Evolutionary conservation across 1,140 invertebrate species (phyloP).

Genomic region (Drosophila suzukii): DNA sequence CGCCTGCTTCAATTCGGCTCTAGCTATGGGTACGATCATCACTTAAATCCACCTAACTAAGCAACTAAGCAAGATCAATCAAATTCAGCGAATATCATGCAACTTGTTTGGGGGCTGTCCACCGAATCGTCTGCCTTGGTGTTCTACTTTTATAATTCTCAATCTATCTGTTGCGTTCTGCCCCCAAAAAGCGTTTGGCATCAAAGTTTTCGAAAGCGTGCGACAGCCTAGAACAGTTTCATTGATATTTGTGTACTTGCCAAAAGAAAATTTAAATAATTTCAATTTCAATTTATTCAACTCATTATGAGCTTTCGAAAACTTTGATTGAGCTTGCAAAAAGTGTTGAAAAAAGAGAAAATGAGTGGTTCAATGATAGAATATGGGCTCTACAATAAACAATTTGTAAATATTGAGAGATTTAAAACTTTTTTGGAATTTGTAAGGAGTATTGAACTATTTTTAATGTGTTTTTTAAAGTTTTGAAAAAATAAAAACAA

Average conservation of each 20-base stretch:
- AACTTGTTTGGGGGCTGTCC: slow-evolving; percentile 87
- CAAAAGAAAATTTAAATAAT: slow-evolving; percentile 14
- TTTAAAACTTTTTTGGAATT: no score
- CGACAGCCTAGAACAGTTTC: slow-evolving; percentile 85
- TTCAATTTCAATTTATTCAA: not conserved
- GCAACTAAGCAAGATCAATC: slow-evolving; percentile 30
- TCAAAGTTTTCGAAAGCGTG: slow-evolving; percentile 90
- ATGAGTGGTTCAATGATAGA: not conserved
- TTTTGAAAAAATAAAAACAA: no score
- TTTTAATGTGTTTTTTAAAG: no score
- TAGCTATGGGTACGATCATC: slow-evolving; percentile 91
- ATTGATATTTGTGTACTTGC: slow-evolving; percentile 63
- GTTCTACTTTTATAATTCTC: slow-evolving; percentile 13
- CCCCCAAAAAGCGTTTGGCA: slow-evolving; percentile 12
- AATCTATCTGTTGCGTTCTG: slow-evolving; percentile 41
- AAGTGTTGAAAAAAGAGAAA: not conserved
- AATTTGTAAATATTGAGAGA: no score
- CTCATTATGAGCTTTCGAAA: slow-evolving; percentile 86
- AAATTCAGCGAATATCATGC: slow-evolving; percentile 61
- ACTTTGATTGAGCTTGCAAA: slow-evolving; percentile 85
- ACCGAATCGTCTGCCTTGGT: slow-evolving; percentile 74
- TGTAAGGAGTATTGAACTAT: not conserved
- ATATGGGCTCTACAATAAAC: no score
- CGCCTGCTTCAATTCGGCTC: slow-evolving; percentile 94
- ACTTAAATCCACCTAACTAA: not conserved